Evolutionary conservation across 2,797 vertebrate species (phyloP), one percentile per base, ranked within the genome.

Genomic region (Varecia variegata): DNA sequence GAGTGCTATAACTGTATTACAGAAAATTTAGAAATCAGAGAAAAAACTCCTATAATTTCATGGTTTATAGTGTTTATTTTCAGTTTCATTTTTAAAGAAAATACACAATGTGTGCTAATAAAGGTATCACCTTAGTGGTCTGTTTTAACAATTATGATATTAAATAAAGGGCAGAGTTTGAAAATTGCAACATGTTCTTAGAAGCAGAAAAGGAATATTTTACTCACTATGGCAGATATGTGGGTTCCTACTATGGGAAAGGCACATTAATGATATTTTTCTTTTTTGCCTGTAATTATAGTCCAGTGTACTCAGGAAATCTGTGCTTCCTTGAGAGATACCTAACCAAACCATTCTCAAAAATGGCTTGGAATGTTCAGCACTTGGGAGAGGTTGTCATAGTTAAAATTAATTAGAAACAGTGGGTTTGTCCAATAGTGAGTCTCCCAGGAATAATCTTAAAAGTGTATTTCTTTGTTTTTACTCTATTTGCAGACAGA

Each of bases 331-430:
- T 88, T 65, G 32, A 92, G 40, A 17, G 13, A 50, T 90, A 90
- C 18, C 62, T 58, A 88, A 60, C 73, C 11, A 43, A 85, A 60
- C 73, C 11, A 43, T 95, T 95, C n/a, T 97, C 47, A 96, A 94
- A 90, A 88, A 90, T 95, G 85, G 45, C 54, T 96, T 95, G 88
- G 85, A 80, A 95, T 94, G 81, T 80, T 95, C 38, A 93, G 87
- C 56, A 91, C 83, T 96, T 95, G 82, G 90, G 74, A 95, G 90
- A 79, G 74, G 70, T 85, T 96, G 60, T 88, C 89, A 35, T 86
- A 93, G 81, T 96, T 93, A 96, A 92, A 93, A 65, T 95, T 94
- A 95, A 97, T 96, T 93, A 97, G 92, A 68, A 96, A 76, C 90
- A 92, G 60, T 97, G 88, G 18, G 8, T 85, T 96, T 90, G 77